phyloP scores from a whole-genome alignment of 35 echinoderm and acorn worm genomes.

The Heliocidaris tuberculata region DNA sequence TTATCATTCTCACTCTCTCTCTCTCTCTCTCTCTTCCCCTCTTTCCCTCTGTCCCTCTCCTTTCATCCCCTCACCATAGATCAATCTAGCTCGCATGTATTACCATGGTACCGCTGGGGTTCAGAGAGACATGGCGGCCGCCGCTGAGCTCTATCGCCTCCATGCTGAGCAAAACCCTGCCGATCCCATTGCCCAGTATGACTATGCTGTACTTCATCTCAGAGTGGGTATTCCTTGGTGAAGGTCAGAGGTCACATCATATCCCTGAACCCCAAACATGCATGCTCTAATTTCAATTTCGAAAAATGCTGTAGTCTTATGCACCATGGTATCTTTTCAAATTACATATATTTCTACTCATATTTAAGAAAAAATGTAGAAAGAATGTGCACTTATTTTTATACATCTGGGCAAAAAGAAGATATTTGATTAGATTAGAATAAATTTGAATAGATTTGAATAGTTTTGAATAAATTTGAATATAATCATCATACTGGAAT shows the following conservation, averaged over 20 bases:
- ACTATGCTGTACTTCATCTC: conserved; percentile 84
- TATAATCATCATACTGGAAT: not conserved
- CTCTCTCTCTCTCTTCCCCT: conserved; percentile 29
- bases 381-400: too few species aligned
- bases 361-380: too few species aligned
- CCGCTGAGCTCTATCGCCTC: conserved; percentile 72
- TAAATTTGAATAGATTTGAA: not conserved
- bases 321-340: too few species aligned
- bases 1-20: not conserved
- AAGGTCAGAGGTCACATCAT: too few species aligned
- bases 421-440: not conserved
- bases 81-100: conserved; percentile 80
- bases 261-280: not conserved
- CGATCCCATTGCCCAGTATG: conserved; percentile 76
- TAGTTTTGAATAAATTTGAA: not conserved
- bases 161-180: conserved; percentile 63
- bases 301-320: not conserved
- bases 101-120: conserved; percentile 95
- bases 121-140: conserved; percentile 72
- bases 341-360: too few species aligned
- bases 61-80: conserved; percentile 41
- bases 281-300: not conserved
- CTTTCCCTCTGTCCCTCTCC: not conserved
- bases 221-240: conserved; percentile 62
- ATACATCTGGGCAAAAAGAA: too few species aligned